Percentiles rank a stretch among this genome's conserved stretches.
phyloP scores from a whole-genome alignment of 2,888 invertebrate species.

The Dione juno region DNA sequence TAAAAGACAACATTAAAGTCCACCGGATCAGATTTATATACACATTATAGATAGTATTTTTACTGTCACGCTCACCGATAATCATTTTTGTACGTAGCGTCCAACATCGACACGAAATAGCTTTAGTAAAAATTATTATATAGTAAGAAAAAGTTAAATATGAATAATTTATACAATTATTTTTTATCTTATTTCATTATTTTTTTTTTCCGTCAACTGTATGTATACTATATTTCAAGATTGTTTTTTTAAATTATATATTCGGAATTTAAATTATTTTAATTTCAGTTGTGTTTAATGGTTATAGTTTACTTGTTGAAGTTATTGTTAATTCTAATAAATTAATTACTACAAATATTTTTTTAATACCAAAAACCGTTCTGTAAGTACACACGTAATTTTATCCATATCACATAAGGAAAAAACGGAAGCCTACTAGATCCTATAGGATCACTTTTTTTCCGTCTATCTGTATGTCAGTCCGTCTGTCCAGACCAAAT shows the following conservation, averaged over 20 bases:
- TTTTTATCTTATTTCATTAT: neutral
- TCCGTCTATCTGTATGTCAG: no score
- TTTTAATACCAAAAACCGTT: neutral
- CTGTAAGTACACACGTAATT: neutral
- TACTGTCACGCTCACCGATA: constrained; percentile 37
- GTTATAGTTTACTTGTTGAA: constrained; percentile 6
- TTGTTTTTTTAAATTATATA: no score
- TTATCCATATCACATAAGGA: no score
- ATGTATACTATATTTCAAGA: no score
- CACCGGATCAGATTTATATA: constrained; percentile 32
- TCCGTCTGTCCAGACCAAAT: no score
- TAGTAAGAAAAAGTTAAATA: neutral
- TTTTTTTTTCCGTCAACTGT: no score
- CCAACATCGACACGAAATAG: constrained; percentile 26
- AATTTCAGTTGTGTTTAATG: neutral
- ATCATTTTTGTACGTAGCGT: constrained; percentile 35
- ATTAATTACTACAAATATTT: constrained; percentile 4
- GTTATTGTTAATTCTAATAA: constrained; percentile 31
- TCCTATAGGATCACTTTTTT: no score
- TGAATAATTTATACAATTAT: neutral
- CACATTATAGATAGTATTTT: constrained; percentile 37
- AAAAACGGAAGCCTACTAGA: no score
- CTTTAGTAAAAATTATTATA: constrained; percentile 11
- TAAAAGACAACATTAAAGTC: constrained; percentile 24
- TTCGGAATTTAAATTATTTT: neutral